Conservation (phyloP, 2,888 invertebrate genomes). For the Drosophila setosimentum region DNA sequence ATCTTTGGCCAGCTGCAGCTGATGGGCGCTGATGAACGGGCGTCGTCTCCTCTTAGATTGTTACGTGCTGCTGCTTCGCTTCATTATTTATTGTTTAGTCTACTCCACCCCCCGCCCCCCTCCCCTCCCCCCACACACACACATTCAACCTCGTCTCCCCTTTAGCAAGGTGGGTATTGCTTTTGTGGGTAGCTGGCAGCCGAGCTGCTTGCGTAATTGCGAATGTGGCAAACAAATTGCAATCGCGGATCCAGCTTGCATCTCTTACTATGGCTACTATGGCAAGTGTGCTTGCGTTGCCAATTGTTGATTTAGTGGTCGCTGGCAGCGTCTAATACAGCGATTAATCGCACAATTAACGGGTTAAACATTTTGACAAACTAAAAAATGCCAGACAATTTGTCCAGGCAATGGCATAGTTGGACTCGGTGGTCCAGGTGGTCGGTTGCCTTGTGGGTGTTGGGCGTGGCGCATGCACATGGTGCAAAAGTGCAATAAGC, state of each 20-base stretch:
- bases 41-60: conserved; percentile 49
- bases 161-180: conserved; percentile 14
- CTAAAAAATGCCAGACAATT: conserved; percentile 64
- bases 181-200: conserved; percentile 43
- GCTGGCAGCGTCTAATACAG: conserved; percentile 59
- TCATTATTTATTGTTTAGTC: conserved; percentile 62
- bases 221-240: conserved; percentile 66
- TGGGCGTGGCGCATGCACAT: conserved; percentile 14
- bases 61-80: conserved; percentile 57
- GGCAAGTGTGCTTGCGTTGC: conserved; percentile 54
- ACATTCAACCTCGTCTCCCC: neutral
- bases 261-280: conserved; percentile 12
- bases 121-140: no score
- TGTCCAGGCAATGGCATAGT: conserved; percentile 44
- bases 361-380: conserved; percentile 73
- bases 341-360: conserved; percentile 72
- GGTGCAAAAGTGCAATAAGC: conserved; percentile 71
- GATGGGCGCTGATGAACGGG: conserved; percentile 61
- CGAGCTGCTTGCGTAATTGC: conserved; percentile 56
- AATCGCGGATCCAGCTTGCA: conserved; percentile 39
- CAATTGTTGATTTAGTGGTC: conserved; percentile 74
- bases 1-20: conserved; percentile 19
- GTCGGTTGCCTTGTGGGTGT: conserved; percentile 45
- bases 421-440: conserved; percentile 32
- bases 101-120: no score